Percentiles rank a stretch among this genome's conserved stretches.
phyloP scores from a whole-genome alignment of 2,888 invertebrate genomes.

The Plebejus argus region DNA sequence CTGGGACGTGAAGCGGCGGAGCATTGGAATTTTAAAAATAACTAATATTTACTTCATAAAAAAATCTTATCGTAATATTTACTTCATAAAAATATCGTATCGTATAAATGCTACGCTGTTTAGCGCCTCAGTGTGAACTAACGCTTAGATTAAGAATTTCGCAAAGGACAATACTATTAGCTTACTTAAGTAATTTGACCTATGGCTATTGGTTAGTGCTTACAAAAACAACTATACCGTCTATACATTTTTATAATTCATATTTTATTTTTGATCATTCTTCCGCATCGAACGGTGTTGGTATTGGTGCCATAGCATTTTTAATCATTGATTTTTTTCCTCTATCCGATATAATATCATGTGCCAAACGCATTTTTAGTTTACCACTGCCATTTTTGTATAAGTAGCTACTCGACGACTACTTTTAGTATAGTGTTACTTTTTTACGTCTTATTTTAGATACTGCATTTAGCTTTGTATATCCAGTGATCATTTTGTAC shows the following conservation, averaged over 20 bases:
- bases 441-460: slow-evolving; percentile 43
- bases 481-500: slow-evolving; percentile 43
- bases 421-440: slow-evolving; percentile 36
- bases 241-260: not conserved
- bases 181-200: slow-evolving; percentile 45
- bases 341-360: slow-evolving; percentile 40
- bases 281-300: not conserved
- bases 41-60: not conserved
- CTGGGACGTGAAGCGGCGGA: not conserved
- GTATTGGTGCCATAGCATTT: slow-evolving; percentile 61
- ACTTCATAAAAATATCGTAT: not conserved
- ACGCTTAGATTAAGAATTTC: slow-evolving; percentile 51
- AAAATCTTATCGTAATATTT: not conserved
- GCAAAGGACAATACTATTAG: slow-evolving; percentile 57
- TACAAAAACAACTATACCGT: not conserved
- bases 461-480: slow-evolving; percentile 51
- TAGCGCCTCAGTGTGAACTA: not conserved
- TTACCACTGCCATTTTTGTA: slow-evolving; percentile 49
- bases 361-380: slow-evolving; percentile 51
- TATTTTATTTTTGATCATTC: not conserved
- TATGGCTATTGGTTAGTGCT: slow-evolving; percentile 36
- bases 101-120: not conserved
- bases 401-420: slow-evolving; percentile 45
- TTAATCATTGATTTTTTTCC: slow-evolving; percentile 3
- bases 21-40: not conserved